These are phyloP conservation scores for Bacillus rossius DNA, from an alignment of 1,140 invertebrate genomes.

Conservation along the genomic window DNA sequence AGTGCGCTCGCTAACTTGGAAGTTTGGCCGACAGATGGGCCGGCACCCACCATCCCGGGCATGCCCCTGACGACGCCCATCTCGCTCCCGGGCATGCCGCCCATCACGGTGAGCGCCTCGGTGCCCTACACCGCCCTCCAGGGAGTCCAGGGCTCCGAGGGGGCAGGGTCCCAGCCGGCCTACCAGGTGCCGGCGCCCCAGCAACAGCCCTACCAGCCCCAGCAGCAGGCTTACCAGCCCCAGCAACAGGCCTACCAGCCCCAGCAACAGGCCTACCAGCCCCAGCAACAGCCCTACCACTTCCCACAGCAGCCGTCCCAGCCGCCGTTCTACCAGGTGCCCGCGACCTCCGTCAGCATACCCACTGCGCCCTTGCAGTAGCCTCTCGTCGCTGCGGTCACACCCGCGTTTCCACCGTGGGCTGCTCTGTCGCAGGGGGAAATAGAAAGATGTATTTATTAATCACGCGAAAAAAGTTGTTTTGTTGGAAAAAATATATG, in stretches of 20 bases:
- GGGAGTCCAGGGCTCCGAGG: slow-evolving; percentile 15
- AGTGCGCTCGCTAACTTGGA: too few species aligned
- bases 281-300: not conserved
- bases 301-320: not conserved
- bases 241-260: not conserved
- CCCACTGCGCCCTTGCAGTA: slow-evolving; percentile 16
- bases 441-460: not conserved
- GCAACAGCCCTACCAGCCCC: too few species aligned
- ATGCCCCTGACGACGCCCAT: slow-evolving; percentile 65
- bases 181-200: not conserved
- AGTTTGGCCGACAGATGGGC: slow-evolving; percentile 26
- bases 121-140: slow-evolving; percentile 45
- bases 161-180: not conserved
- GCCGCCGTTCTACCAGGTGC: slow-evolving; percentile 26
- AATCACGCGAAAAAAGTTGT: not conserved
- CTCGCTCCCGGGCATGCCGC: slow-evolving; percentile 71
- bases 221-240: too few species aligned
- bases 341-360: slow-evolving; percentile 15
- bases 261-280: slow-evolving; percentile 14
- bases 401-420: too few species aligned
- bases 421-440: too few species aligned
- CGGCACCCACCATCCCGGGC: slow-evolving; percentile 44
- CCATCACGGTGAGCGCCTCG: slow-evolving; percentile 71
- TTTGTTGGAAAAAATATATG: too few species aligned
- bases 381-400: slow-evolving; percentile 32